A percentile compares a stretch with the other conserved stretches of the same genome.
Evolutionary conservation across 2,113 vertebrate genomes (phyloP).

Genomic region (Corvus cornix): DNA sequence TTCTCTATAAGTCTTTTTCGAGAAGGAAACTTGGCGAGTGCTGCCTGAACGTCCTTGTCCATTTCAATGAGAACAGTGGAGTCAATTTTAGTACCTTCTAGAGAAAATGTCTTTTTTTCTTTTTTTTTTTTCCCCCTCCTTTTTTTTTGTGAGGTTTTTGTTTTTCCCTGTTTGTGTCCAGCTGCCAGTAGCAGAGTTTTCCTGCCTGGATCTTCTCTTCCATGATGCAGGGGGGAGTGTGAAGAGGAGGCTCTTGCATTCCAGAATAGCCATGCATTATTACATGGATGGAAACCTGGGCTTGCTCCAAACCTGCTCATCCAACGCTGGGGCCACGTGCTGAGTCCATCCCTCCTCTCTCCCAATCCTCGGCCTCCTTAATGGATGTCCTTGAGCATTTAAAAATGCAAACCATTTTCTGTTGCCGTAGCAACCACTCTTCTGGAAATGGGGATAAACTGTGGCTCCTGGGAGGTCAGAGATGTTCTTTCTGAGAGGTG

Average conservation of each 20-base stretch:
- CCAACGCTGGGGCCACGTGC: neutral
- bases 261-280: neutral
- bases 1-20: neutral
- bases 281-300: neutral
- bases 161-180: neutral
- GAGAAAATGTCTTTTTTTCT: neutral
- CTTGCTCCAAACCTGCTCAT: neutral
- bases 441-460: neutral
- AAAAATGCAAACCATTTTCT: neutral
- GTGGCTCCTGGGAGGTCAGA: rapidly evolving
- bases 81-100: slow-evolving; percentile 22
- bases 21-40: neutral
- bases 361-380: neutral
- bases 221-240: rapidly evolving
- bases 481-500: neutral
- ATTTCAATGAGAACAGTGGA: slow-evolving; percentile 2
- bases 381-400: neutral
- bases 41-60: neutral
- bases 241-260: neutral
- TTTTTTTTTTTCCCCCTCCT: neutral
- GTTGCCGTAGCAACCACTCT: neutral
- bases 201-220: neutral
- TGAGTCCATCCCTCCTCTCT: neutral
- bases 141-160: neutral
- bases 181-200: neutral